Conservation (phyloP, 1,140 invertebrate species). For the Oscheius sp. region DNA sequence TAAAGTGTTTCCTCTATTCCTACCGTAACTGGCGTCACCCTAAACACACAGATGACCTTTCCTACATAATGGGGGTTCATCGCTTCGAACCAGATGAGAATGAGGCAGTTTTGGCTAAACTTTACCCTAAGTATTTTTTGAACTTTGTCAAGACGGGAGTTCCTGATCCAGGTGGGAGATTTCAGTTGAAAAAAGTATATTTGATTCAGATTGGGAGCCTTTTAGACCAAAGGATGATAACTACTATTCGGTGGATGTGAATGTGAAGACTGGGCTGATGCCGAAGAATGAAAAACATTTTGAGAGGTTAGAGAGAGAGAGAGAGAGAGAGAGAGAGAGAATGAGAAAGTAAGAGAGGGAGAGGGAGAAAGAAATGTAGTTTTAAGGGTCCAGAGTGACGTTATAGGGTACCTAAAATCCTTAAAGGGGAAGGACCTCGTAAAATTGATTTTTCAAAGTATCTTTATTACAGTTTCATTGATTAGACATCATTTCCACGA, state of each 20-base stretch:
- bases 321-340: no score
- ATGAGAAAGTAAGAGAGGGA: no score
- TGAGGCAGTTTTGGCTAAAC: neutral
- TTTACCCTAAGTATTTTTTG: constrained; percentile 5
- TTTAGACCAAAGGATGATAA: neutral
- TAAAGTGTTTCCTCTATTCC: constrained; percentile 8
- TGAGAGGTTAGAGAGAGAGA: no score
- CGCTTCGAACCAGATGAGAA: constrained; percentile 26
- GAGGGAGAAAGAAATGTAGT: no score
- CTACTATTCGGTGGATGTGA: neutral
- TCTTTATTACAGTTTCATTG: no score
- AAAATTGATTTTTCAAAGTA: no score
- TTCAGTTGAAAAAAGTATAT: neutral
- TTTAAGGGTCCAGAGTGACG: no score
- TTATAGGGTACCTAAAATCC: no score
- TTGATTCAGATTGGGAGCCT: constrained; percentile 4
- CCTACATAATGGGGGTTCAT: constrained; percentile 24
- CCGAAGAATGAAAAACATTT: neutral
- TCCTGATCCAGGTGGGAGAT: neutral
- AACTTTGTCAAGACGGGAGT: constrained; percentile 15
- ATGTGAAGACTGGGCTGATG: neutral
- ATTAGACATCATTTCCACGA: no score
- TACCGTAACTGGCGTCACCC: constrained; percentile 10
- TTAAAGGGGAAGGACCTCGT: no score
- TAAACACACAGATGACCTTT: constrained; percentile 26